phyloP scores from a whole-genome alignment of 2,888 invertebrate genomes.

The Morpho achilles region DNA sequence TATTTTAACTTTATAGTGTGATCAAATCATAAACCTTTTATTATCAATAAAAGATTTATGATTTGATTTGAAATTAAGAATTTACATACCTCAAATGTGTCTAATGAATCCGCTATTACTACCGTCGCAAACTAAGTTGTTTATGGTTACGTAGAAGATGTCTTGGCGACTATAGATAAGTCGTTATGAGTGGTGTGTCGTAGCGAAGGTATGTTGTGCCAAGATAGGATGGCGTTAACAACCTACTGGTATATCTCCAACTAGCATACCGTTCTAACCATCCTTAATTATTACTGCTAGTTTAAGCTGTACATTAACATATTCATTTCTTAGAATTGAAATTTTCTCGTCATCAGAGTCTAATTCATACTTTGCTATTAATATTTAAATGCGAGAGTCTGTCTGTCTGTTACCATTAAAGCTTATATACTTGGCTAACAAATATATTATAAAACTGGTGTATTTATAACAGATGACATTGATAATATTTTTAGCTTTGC shows the following conservation, averaged over 20 bases:
- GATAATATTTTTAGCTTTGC: too few relatives aligned
- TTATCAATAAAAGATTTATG: too few relatives aligned
- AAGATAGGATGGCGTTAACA: slow-evolving; percentile 20
- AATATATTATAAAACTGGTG: too few relatives aligned
- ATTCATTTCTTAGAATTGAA: too few relatives aligned
- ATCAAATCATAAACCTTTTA: too few relatives aligned
- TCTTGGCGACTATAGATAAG: slow-evolving; percentile 57
- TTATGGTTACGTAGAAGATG: slow-evolving; percentile 53
- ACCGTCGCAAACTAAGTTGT: slow-evolving; percentile 42
- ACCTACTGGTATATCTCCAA: not conserved
- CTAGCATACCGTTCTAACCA: slow-evolving; percentile 1
- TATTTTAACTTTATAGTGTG: too few relatives aligned
- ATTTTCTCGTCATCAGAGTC: too few relatives aligned
- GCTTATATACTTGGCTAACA: too few relatives aligned
- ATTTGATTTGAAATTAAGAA: not conserved
- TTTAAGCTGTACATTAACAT: not conserved
- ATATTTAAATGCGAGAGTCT: too few relatives aligned
- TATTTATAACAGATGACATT: too few relatives aligned
- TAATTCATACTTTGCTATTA: too few relatives aligned
- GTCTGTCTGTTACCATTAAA: too few relatives aligned
- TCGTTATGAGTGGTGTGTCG: slow-evolving; percentile 46
- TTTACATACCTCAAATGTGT: not conserved
- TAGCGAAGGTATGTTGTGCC: slow-evolving; percentile 34
- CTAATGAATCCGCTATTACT: slow-evolving; percentile 14
- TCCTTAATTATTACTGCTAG: not conserved